Evolutionary conservation across 1,140 invertebrate species (phyloP), one percentile per base, ranked within the genome.

Genomic region (Orussus abietinus): DNA sequence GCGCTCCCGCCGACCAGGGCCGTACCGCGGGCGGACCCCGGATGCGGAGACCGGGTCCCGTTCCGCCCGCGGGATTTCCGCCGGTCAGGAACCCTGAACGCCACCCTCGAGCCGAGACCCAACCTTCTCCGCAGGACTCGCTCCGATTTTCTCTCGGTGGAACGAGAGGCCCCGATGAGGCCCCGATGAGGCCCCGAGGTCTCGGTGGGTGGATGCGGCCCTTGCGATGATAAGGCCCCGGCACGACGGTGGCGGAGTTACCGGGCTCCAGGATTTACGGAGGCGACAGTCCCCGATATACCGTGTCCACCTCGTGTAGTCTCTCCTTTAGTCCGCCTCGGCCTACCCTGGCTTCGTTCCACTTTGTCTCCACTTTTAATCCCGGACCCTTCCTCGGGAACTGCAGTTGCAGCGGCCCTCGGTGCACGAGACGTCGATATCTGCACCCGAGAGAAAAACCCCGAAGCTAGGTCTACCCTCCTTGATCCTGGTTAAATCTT

Each of bases 281-380:
- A 59, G 55, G 53, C 57, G 55, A 58, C 57, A 52, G 46, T 46
- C 55, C n/a, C n/a, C 56, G 55, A 59, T 59, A 59, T 51, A 56
- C 50, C 53, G 56, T 53, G 38, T 49, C 42, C 47, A 38, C 52
- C 42, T n/a, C 22, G 22, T 25, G 6, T 25, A 7, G 6, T n/a
- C 22, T 6, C 22, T 25, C 22, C 22, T 25, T n/a, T n/a, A 6
- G 22, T 6, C 22, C 22, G n/a, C 22, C 22, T 25, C n/a, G n/a
- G n/a, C n/a, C n/a, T n/a, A n/a, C n/a, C n/a, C n/a, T n/a, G n/a
- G n/a, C n/a, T n/a, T n/a, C n/a, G n/a, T n/a, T n/a, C n/a, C n/a
- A n/a, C n/a, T n/a, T n/a, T n/a, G n/a, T n/a, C n/a, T n/a, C n/a
- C n/a, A n/a, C n/a, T n/a, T n/a, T n/a, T n/a, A n/a, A n/a, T n/a